These are phyloP conservation scores for Arctia plantaginis DNA, from an alignment of 2,888 invertebrate genomes.

Conservation along the genomic window DNA sequence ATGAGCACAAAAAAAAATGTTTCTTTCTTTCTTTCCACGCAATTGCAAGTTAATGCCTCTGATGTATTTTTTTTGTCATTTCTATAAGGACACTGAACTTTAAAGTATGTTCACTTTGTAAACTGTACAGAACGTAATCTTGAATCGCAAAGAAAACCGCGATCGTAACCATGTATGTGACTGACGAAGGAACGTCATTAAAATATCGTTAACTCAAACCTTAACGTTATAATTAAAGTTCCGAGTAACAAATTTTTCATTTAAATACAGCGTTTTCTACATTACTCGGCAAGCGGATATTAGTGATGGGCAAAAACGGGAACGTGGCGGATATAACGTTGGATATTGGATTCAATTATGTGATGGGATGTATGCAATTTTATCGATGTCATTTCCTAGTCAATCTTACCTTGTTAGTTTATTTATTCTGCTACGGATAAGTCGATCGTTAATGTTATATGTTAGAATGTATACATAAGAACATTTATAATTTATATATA, in stretches of 20 bases:
- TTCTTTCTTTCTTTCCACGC: too few species aligned
- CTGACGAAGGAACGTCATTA: slow-evolving; percentile 33
- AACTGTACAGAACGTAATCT: background rate
- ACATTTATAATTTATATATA: background rate
- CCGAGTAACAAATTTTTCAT: slow-evolving; percentile 48
- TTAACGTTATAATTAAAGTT: slow-evolving; percentile 52
- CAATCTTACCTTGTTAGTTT: background rate
- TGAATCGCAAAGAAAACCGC: slow-evolving; percentile 4
- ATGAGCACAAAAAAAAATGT: too few species aligned
- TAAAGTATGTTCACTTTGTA: slow-evolving; percentile 1
- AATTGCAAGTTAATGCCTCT: background rate
- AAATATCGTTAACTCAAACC: slow-evolving; percentile 43
- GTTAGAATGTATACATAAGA: background rate
- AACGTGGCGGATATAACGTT: slow-evolving; percentile 16
- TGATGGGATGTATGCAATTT: slow-evolving; percentile 11
- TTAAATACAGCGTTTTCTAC: slow-evolving; percentile 45
- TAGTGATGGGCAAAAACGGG: slow-evolving; percentile 20
- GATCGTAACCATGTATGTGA: slow-evolving; percentile 10
- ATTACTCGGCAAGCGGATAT: slow-evolving; percentile 26
- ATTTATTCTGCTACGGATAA: background rate
- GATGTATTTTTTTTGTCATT: background rate
- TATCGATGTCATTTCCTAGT: slow-evolving; percentile 7
- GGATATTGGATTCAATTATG: slow-evolving; percentile 14
- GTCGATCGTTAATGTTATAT: background rate
- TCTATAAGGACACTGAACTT: slow-evolving; percentile 2